Evolutionary conservation across 1,140 invertebrate species (phyloP).

Genomic region (Oedothorax gibbosus): DNA sequence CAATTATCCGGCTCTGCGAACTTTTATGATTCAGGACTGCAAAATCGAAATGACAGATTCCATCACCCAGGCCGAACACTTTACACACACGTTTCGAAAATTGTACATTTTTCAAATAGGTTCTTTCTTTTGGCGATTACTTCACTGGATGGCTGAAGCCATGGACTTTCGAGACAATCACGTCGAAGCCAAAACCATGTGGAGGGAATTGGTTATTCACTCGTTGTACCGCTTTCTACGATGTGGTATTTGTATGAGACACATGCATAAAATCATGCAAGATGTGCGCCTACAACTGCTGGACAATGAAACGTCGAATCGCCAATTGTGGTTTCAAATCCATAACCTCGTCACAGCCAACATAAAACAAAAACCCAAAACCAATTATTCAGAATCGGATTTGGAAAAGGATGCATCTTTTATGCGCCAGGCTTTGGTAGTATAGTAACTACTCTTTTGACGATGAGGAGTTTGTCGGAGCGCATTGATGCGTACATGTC

Average conservation of each 20-base stretch:
- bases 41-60: neutral
- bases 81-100: neutral
- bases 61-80: neutral
- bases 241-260: slow-evolving; percentile 14
- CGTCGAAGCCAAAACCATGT: neutral
- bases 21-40: neutral
- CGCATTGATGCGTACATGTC: neutral
- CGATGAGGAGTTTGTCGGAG: neutral
- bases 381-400: slow-evolving; percentile 2
- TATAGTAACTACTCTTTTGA: neutral
- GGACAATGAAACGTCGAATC: neutral
- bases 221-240: neutral
- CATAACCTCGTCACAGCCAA: neutral
- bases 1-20: neutral
- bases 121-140: slow-evolving; percentile 2
- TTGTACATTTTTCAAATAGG: neutral
- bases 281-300: neutral
- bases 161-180: neutral
- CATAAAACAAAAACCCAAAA: too few species aligned
- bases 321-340: neutral
- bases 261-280: neutral
- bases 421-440: neutral
- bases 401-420: neutral
- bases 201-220: neutral
- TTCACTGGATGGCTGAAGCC: slow-evolving; percentile 22